A percentile compares a stretch with the other conserved stretches of the same genome.
Evolutionary conservation across 2,888 invertebrate species (phyloP).

Genomic region (Sinodicranocentrus sp.): DNA sequence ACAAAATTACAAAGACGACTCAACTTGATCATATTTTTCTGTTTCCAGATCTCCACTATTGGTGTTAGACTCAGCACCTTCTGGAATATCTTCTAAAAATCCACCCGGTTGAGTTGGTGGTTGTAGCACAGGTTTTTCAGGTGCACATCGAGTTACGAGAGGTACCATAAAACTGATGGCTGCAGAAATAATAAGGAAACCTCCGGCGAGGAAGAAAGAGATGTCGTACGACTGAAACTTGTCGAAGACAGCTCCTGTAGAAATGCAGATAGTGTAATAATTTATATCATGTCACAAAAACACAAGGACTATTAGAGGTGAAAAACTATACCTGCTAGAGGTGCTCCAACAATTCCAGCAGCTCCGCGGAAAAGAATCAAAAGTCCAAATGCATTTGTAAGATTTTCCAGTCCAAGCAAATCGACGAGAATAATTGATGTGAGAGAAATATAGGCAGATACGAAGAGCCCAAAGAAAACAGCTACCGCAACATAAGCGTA

Average conservation of each 20-base stretch:
- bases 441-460: constrained; percentile 96
- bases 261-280: not conserved
- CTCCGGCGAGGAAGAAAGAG: constrained; percentile 95
- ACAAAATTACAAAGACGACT: constrained; percentile 71
- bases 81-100: constrained; percentile 75
- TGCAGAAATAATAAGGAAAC: constrained; percentile 90
- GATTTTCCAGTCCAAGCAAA: constrained; percentile 94
- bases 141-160: constrained; percentile 74
- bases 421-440: constrained; percentile 99
- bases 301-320: not conserved
- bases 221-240: constrained; percentile 89
- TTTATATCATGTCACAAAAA: not conserved
- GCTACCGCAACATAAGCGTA: constrained; percentile 88
- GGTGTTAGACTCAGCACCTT: constrained; percentile 71
- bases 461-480: constrained; percentile 93
- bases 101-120: constrained; percentile 68
- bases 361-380: constrained; percentile 96
- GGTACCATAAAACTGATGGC: constrained; percentile 83
- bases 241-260: constrained; percentile 94
- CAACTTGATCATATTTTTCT: constrained; percentile 72
- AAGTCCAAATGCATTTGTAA: constrained; percentile 98
- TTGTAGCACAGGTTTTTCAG: constrained; percentile 72
- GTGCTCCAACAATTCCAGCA: constrained; percentile 89
- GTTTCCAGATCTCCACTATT: constrained; percentile 69
- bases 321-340: constrained; percentile 79